phyloP scores from a whole-genome alignment of 2,888 invertebrate genomes.

The Temnothorax rugatulus region DNA sequence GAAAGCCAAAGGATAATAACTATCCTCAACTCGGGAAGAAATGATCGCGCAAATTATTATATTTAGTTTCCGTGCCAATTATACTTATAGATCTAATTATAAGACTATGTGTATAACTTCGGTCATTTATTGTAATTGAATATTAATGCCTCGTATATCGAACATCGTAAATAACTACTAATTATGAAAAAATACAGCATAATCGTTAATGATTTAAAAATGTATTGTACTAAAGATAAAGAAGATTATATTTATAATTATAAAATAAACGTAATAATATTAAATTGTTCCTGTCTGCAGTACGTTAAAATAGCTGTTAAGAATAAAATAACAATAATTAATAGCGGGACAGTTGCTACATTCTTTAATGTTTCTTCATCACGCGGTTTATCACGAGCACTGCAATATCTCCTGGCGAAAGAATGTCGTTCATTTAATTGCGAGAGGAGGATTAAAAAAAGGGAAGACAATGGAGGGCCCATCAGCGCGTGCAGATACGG shows the following conservation, averaged over 20 bases:
- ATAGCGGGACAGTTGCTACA: not conserved
- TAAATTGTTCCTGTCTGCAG: not conserved
- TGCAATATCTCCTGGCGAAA: not conserved
- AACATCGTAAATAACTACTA: not conserved
- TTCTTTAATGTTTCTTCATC: not conserved
- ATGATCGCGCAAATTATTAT: slow-evolving; percentile 5
- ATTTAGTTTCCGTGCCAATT: not conserved
- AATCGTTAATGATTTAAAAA: not conserved
- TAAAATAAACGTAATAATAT: not conserved
- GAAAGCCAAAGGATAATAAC: slow-evolving; percentile 15
- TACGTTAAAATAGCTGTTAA: not conserved
- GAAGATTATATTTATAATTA: not conserved
- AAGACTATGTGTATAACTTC: not conserved
- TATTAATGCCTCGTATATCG: not conserved
- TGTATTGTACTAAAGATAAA: not conserved
- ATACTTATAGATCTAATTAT: not conserved
- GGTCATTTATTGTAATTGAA: not conserved
- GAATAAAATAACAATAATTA: not conserved
- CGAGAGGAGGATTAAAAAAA: not conserved
- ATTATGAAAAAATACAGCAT: not conserved
- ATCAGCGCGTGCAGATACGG: slow-evolving; percentile 7
- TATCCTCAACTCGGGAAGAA: not conserved
- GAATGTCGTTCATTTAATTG: slow-evolving; percentile 39
- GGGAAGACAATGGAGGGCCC: not conserved
- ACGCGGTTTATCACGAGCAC: not conserved